Percentiles rank a stretch among this genome's conserved stretches.
These are phyloP conservation scores for Lampropteryx suffumata DNA, from an alignment of 2,888 invertebrate genomes.

Conservation along the genomic window DNA sequence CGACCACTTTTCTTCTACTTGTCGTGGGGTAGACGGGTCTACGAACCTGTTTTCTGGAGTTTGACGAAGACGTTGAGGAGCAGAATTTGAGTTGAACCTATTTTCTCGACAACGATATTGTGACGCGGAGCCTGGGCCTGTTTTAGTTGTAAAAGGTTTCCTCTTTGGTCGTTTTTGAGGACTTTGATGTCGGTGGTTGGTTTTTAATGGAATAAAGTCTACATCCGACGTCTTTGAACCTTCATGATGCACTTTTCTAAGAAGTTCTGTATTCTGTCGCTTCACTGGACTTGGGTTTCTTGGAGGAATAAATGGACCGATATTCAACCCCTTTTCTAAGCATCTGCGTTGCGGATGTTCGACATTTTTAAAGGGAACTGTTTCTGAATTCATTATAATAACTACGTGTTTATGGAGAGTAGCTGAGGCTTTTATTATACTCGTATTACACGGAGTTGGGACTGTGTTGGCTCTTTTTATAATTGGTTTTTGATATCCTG, in stretches of 20 bases:
- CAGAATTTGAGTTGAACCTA: background rate
- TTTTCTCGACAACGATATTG: conserved; percentile 7
- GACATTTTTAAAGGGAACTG: background rate
- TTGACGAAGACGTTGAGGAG: background rate
- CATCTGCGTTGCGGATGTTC: background rate
- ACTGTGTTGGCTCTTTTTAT: conserved; percentile 5
- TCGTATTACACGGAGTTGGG: background rate
- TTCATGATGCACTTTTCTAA: background rate
- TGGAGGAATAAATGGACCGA: background rate
- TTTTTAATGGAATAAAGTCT: conserved; percentile 3
- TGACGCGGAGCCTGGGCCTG: background rate
- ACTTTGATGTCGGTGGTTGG: background rate
- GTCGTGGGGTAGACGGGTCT: conserved; percentile 5
- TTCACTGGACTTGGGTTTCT: background rate
- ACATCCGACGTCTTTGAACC: background rate
- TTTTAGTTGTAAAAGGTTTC: background rate
- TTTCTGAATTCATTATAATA: conserved; percentile 4
- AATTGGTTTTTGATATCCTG: background rate
- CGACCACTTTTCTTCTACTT: background rate
- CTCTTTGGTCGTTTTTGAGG: conserved; percentile 3
- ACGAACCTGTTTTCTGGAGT: background rate
- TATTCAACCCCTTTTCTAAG: background rate
- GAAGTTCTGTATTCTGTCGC: background rate
- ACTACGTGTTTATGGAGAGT: background rate
- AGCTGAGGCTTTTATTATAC: background rate